A percentile compares a stretch with the other conserved stretches of the same genome.
These are phyloP conservation scores for Leptarthrus brevirostris DNA, from an alignment of 2,888 invertebrate genomes.

Conservation along the genomic window DNA sequence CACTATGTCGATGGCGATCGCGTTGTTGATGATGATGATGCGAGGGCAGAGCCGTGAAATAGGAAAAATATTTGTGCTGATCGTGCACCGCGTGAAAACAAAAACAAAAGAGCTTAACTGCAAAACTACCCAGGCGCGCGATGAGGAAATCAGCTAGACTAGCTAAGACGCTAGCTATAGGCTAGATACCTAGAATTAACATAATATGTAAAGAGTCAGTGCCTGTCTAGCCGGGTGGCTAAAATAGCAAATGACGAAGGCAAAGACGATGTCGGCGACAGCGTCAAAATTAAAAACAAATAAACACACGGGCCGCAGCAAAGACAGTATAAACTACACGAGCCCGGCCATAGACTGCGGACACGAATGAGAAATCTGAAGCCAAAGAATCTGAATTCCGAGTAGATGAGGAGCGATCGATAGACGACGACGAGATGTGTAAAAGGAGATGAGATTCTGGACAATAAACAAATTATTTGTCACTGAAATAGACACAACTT, in stretches of 20 bases:
- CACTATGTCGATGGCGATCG: background rate
- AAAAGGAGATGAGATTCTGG: constrained; percentile 1
- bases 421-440: constrained; percentile 7
- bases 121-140: too few relatives aligned
- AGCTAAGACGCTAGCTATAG: background rate
- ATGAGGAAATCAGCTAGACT: constrained; percentile 13
- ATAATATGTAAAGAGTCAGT: constrained; percentile 24
- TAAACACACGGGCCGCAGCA: background rate
- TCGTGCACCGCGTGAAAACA: background rate
- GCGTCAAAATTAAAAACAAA: constrained; percentile 17
- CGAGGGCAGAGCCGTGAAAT: background rate
- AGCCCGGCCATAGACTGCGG: background rate
- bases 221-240: constrained; percentile 29
- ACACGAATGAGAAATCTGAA: constrained; percentile 29
- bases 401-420: constrained; percentile 17
- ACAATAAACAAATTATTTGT: constrained; percentile 28
- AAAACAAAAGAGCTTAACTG: background rate
- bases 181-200: constrained; percentile 33
- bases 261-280: constrained; percentile 37
- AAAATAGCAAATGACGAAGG: constrained; percentile 39
- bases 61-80: constrained; percentile 3
- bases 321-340: too few relatives aligned
- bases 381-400: constrained; percentile 22
- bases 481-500: constrained; percentile 3
- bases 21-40: background rate